Conservation (phyloP, 2,113 vertebrate genomes). For the Corynorhinus townsendii region DNA sequence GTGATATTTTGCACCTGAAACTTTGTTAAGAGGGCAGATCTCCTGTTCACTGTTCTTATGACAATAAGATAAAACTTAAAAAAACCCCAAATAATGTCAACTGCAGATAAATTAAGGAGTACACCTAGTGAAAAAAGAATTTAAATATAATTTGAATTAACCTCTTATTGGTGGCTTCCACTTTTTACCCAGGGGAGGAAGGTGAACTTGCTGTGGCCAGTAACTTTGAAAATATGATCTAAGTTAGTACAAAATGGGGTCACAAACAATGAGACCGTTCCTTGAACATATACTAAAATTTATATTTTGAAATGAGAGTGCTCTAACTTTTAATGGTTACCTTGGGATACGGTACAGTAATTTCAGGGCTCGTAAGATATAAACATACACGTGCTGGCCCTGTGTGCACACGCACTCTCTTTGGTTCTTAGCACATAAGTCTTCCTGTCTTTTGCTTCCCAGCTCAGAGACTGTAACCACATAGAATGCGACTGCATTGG, state of each 20-base stretch:
- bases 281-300: background rate
- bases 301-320: background rate
- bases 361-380: background rate
- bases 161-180: background rate
- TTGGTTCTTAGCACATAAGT: background rate
- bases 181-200: background rate
- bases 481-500: fast-evolving
- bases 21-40: background rate
- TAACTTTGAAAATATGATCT: background rate
- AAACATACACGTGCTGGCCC: background rate
- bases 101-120: background rate
- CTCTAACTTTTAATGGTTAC: background rate
- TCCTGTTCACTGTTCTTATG: background rate
- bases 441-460: background rate
- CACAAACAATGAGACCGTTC: background rate
- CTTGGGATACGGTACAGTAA: background rate
- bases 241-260: background rate
- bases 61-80: background rate
- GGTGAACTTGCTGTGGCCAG: background rate
- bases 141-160: background rate
- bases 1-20: background rate
- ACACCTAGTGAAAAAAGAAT: background rate
- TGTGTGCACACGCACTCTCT: background rate
- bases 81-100: background rate
- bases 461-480: background rate